phyloP scores from a whole-genome alignment of 2,797 vertebrate genomes.

The Tragelaphus eurycerus region DNA sequence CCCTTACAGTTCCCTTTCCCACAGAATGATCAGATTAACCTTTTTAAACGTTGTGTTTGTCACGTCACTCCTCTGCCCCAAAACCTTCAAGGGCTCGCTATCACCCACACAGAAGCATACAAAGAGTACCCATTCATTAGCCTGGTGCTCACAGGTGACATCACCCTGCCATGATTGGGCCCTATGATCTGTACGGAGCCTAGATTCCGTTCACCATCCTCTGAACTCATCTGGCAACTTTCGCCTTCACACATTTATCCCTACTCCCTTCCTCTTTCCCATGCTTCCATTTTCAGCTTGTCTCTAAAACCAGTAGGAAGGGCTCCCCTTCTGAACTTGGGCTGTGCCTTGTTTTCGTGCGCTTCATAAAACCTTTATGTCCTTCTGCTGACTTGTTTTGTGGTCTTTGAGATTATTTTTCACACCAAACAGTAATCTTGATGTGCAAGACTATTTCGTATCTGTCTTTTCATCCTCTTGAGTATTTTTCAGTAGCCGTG shows the following conservation, averaged over 20 bases:
- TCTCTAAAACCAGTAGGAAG: not conserved
- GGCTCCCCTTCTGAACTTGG: not conserved
- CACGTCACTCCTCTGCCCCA: not conserved
- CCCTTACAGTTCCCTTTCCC: not conserved
- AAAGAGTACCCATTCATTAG: not conserved
- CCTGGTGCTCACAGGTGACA: not conserved
- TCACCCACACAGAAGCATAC: not conserved
- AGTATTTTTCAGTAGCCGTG: not conserved
- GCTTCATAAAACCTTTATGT: not conserved
- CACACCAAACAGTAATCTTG: not conserved
- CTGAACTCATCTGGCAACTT: not conserved
- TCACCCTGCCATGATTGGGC: not conserved
- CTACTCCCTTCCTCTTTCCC: not conserved
- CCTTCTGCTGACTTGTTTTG: not conserved
- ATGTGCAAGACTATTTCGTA: not conserved
- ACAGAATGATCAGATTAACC: not conserved
- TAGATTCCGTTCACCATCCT: fast-evolving
- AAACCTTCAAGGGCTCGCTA: not conserved
- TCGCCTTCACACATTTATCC: not conserved
- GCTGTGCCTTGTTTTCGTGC: not conserved
- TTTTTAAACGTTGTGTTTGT: not conserved
- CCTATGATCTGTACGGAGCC: not conserved
- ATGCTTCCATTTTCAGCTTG: not conserved
- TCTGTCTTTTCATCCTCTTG: not conserved
- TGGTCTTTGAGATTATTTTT: not conserved